A percentile compares a stretch with the other conserved stretches of the same genome.
phyloP scores from a whole-genome alignment of 2,888 invertebrate species.

The Sericinus montela region DNA sequence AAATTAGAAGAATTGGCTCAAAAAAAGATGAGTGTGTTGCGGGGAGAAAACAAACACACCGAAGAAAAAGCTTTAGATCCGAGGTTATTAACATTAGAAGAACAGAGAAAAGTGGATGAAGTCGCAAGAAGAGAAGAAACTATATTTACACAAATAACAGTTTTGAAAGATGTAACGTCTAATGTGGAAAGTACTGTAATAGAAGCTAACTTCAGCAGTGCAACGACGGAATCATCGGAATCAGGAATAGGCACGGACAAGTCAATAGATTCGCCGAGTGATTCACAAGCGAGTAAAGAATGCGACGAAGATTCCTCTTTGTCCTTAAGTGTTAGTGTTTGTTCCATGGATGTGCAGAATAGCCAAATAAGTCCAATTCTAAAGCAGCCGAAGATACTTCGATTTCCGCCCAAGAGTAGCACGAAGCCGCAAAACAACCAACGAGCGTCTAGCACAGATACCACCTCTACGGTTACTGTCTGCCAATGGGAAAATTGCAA shows the following conservation, averaged over 20 bases:
- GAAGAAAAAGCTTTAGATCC: background rate
- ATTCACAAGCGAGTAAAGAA: slow-evolving; percentile 69
- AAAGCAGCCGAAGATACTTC: slow-evolving; percentile 89
- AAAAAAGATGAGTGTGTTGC: slow-evolving; percentile 32
- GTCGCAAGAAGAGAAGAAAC: slow-evolving; percentile 65
- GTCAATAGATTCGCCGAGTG: slow-evolving; percentile 71
- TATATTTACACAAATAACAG: slow-evolving; percentile 70
- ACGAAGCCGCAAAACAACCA: slow-evolving; percentile 50
- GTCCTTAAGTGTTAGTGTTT: slow-evolving; percentile 64
- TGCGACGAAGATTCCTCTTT: slow-evolving; percentile 70
- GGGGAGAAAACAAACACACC: slow-evolving; percentile 18
- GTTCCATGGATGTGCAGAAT: slow-evolving; percentile 55
- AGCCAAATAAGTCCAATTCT: slow-evolving; percentile 86
- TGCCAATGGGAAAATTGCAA: slow-evolving; percentile 93
- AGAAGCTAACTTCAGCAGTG: slow-evolving; percentile 64
- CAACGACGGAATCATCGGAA: slow-evolving; percentile 64
- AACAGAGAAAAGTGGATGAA: slow-evolving; percentile 55
- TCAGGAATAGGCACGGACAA: slow-evolving; percentile 73
- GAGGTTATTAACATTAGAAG: slow-evolving; percentile 29
- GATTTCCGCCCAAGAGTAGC: slow-evolving; percentile 84
- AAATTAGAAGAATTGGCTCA: slow-evolving; percentile 49
- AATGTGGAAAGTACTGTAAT: slow-evolving; percentile 66
- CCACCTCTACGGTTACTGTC: slow-evolving; percentile 72
- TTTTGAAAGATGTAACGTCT: slow-evolving; percentile 67
- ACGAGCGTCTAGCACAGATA: slow-evolving; percentile 61